Conservation (phyloP, 2,113 vertebrate genomes). For the Blennius ocellaris region DNA sequence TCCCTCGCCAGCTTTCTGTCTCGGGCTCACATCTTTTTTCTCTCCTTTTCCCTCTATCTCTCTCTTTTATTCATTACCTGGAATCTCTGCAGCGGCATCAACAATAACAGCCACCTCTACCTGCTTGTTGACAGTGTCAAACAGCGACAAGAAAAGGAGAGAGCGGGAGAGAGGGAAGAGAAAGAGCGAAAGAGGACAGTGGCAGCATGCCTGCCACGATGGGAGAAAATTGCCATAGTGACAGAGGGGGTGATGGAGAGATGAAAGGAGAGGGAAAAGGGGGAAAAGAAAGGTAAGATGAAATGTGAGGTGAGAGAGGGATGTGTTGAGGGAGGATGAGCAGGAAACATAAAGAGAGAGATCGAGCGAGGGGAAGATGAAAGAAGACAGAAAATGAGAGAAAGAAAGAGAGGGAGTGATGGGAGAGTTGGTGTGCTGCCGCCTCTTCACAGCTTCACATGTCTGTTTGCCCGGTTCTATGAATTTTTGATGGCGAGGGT, state of each 20-base stretch:
- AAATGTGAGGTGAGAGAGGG: slow-evolving; percentile 65
- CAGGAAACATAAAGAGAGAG: slow-evolving; percentile 45
- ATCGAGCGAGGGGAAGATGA: slow-evolving; percentile 60
- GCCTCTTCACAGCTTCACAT: slow-evolving; percentile 35
- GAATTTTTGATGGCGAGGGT: slow-evolving; percentile 77
- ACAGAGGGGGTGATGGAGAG: slow-evolving; percentile 72
- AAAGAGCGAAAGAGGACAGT: slow-evolving; percentile 50
- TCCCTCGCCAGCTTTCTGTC: slow-evolving; percentile 55
- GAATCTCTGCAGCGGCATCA: slow-evolving; percentile 70
- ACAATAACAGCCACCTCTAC: slow-evolving; percentile 78
- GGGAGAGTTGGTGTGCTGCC: slow-evolving; percentile 42
- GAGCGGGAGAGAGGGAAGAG: slow-evolving; percentile 30
- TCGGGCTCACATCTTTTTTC: slow-evolving; percentile 61
- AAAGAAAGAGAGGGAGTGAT: slow-evolving; percentile 53
- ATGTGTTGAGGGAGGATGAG: slow-evolving; percentile 50
- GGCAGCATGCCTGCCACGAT: slow-evolving; percentile 59
- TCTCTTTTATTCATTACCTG: slow-evolving; percentile 80
- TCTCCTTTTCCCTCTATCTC: slow-evolving; percentile 56
- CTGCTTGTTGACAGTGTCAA: slow-evolving; percentile 81
- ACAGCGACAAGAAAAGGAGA: slow-evolving; percentile 67
- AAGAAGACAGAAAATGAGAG: slow-evolving; percentile 65
- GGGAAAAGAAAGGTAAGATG: slow-evolving; percentile 30
- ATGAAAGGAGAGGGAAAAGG: slow-evolving; percentile 58
- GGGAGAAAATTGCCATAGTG: slow-evolving; percentile 79
- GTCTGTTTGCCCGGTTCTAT: slow-evolving; percentile 69